Base-by-base conservation (phyloP, 1,140 invertebrate species). In the Lysiphlebus fabarum region DNA sequence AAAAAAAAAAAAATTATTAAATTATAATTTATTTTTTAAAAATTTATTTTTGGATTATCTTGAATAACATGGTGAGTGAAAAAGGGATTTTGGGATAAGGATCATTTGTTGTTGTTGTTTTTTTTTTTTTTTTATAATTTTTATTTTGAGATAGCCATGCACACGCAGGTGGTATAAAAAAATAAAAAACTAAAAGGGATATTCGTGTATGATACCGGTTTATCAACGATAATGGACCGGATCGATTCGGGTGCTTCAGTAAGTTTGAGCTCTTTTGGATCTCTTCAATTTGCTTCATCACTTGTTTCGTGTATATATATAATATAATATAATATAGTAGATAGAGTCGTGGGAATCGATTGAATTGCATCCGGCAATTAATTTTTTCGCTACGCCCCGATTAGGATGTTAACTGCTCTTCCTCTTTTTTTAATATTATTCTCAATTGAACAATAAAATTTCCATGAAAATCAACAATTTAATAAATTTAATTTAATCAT, bases 331-430 rank as follows among this genome's bases (percentile, higher is more conserved):
- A 6, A 37, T 33, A 49, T 49, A 34, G 33, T 26, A 26, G 41
- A 53, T 59, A 51, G 53, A 60, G 14, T 56, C 59, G 59, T 61
- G 61, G 57, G 56, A 63, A 58, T 40, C 57, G 61, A 59, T 63
- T 54, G 57, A 11, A 59, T 63, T 54, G 61, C 61, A 63, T 63
- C 61, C 61, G 61, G 61, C 61, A 59, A 63, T 63, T 63, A 63
- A 58, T 56, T 63, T 63, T 58, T 58, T 58, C 53, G 48, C 48
- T 57, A 44, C 38, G 50, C 40, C 37, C 58, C 38, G 53, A 48
- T 17, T 38, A 48, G 51, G 34, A 51, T 51, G 49, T 36, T 12
- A 34, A 36, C 38, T 7, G 49, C 49, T n/a, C 49, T 51, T 51
- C 49, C 49, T 51, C 14, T 51, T 51, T 36, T 36, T 33, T 11